Percentiles rank a stretch among this genome's conserved stretches.
Conservation (phyloP, 2,113 vertebrate genomes). For the Antigone vipio region DNA sequence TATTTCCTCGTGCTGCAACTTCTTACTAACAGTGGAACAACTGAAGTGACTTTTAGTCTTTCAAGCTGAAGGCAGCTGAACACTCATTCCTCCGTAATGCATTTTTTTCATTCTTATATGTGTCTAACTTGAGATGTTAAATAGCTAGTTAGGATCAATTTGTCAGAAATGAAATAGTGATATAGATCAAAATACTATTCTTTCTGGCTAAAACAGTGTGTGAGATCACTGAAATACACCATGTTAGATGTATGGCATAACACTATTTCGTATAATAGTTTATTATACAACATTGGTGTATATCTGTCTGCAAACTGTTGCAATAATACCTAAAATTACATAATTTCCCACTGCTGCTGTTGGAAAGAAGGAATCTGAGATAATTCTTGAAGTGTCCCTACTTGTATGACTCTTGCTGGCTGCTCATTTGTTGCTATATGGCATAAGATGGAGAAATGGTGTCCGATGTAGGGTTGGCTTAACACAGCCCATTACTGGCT, state of each 20-base stretch:
- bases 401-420: background rate
- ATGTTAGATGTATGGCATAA: background rate
- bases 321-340: background rate
- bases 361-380: background rate
- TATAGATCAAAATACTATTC: background rate
- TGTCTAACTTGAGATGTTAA: background rate
- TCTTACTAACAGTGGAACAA: background rate
- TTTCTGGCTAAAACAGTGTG: background rate
- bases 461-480: background rate
- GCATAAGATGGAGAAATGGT: background rate
- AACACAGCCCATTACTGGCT: background rate
- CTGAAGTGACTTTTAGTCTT: background rate
- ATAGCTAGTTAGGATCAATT: background rate
- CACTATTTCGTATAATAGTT: background rate
- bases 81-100: background rate
- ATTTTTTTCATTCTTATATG: background rate
- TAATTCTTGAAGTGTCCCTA: background rate
- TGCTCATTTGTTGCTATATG: background rate
- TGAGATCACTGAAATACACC: background rate
- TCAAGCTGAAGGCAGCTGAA: background rate
- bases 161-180: background rate
- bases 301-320: background rate
- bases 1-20: background rate
- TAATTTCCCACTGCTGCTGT: background rate
- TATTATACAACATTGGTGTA: background rate